A percentile compares a stretch with the other conserved stretches of the same genome.
phyloP scores from a whole-genome alignment of 1,140 invertebrate genomes.

The Saccostrea glomerata region DNA sequence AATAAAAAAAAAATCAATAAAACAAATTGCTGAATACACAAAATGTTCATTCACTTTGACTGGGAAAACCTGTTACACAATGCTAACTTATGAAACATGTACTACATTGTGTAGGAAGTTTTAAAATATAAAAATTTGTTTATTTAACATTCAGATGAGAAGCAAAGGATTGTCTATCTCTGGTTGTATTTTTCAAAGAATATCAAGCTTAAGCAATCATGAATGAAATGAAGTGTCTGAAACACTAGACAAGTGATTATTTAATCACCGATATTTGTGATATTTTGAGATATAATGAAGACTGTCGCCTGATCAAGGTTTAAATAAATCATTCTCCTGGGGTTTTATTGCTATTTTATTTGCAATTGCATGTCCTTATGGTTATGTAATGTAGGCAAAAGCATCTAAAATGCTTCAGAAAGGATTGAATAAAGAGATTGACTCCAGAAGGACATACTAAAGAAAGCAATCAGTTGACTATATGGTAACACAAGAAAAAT shows the following conservation, averaged over 20 bases:
- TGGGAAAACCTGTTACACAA: conserved; percentile 3
- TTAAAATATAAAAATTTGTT: not conserved
- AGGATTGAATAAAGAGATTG: no score
- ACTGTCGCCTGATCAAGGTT: not conserved
- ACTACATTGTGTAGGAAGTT: not conserved
- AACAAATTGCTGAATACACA: not conserved
- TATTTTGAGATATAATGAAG: not conserved
- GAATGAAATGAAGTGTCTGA: not conserved
- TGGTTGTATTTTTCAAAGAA: not conserved
- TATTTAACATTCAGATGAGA: not conserved
- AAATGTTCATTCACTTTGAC: not conserved
- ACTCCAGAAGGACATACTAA: no score
- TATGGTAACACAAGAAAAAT: no score
- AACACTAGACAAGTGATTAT: not conserved
- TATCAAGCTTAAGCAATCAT: not conserved
- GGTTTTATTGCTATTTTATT: not conserved
- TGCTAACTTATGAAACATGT: not conserved
- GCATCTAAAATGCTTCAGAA: no score
- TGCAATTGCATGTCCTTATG: no score
- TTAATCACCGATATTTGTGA: not conserved
- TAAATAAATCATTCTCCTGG: not conserved
- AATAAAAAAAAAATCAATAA: not conserved
- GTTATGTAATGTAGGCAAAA: no score
- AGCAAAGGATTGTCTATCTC: not conserved
- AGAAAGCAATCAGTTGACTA: no score